phyloP scores from a whole-genome alignment of 2,113 vertebrate genomes.

The Anolis carolinensis region DNA sequence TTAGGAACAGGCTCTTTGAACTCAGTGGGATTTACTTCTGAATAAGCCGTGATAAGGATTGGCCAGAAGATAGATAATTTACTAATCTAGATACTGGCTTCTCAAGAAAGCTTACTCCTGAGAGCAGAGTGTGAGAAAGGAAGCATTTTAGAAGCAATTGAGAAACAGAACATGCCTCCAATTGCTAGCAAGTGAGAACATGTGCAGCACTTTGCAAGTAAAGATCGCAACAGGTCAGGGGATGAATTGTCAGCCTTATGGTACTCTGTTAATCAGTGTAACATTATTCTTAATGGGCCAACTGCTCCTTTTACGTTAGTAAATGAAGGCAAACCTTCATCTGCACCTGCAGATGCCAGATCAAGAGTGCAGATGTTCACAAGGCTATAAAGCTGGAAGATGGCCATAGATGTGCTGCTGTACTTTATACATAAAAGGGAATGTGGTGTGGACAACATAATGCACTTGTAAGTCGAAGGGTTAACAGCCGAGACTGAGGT shows the following conservation, averaged over 20 bases:
- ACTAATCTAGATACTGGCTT: neutral
- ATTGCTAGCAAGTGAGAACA: neutral
- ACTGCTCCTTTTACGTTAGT: slow-evolving; percentile 24
- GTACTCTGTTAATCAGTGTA: slow-evolving; percentile 17
- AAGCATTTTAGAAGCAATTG: neutral
- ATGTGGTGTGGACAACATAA: neutral
- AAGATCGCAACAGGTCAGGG: slow-evolving; percentile 15
- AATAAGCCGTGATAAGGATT: too few species aligned
- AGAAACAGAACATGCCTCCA: neutral
- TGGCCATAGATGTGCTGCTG: neutral
- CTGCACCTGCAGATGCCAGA: slow-evolving; percentile 31
- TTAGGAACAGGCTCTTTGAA: neutral
- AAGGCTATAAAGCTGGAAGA: neutral
- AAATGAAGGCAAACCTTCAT: slow-evolving; percentile 1
- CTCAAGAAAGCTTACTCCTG: neutral
- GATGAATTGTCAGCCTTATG: slow-evolving; percentile 26
- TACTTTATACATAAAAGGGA: slow-evolving; percentile 21
- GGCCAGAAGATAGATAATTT: neutral
- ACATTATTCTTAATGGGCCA: slow-evolving; percentile 22
- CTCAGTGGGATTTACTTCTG: neutral
- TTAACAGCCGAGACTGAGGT: neutral
- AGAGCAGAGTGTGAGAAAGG: slow-evolving; percentile 4
- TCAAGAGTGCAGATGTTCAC: slow-evolving; percentile 27
- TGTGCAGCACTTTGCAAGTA: neutral
- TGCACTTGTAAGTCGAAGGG: neutral